A percentile compares a stretch with the other conserved stretches of the same genome.
These are phyloP conservation scores for Atta colombica DNA, from an alignment of 1,140 invertebrate genomes.

Conservation along the genomic window DNA sequence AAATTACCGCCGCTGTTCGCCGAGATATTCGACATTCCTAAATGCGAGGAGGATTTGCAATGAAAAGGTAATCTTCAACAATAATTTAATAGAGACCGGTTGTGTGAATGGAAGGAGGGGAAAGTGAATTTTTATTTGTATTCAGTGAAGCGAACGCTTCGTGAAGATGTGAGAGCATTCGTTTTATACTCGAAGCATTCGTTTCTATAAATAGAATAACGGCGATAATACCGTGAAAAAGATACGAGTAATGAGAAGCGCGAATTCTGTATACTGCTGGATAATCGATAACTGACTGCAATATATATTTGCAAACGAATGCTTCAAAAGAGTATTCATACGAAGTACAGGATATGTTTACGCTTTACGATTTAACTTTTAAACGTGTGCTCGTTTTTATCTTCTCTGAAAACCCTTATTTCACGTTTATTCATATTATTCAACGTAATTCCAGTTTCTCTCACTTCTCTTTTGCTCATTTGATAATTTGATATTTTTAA, in stretches of 20 bases:
- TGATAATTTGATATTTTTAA: slow-evolving; percentile 8
- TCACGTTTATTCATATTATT: not conserved
- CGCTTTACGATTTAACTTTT: slow-evolving; percentile 15
- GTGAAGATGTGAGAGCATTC: not conserved
- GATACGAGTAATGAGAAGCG: not conserved
- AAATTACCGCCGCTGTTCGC: slow-evolving; percentile 97
- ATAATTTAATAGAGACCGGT: not conserved
- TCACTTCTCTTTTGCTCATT: not conserved
- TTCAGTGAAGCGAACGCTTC: not conserved
- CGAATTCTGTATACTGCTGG: not conserved
- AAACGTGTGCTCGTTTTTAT: not conserved
- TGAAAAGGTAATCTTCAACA: slow-evolving; percentile 81
- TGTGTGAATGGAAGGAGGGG: not conserved
- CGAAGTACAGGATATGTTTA: not conserved
- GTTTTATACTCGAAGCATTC: not conserved
- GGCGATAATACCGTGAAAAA: not conserved
- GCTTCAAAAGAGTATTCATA: slow-evolving; percentile 10
- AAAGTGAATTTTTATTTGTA: not conserved
- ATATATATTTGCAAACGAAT: not conserved
- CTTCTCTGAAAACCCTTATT: not conserved
- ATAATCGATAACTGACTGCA: slow-evolving; percentile 22
- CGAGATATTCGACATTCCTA: slow-evolving; percentile 99
- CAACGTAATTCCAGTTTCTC: not conserved
- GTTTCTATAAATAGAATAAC: not conserved
- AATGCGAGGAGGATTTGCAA: slow-evolving; percentile 92